Base-by-base conservation (phyloP, 2,888 invertebrate genomes). In the Cotesia congregata region DNA sequence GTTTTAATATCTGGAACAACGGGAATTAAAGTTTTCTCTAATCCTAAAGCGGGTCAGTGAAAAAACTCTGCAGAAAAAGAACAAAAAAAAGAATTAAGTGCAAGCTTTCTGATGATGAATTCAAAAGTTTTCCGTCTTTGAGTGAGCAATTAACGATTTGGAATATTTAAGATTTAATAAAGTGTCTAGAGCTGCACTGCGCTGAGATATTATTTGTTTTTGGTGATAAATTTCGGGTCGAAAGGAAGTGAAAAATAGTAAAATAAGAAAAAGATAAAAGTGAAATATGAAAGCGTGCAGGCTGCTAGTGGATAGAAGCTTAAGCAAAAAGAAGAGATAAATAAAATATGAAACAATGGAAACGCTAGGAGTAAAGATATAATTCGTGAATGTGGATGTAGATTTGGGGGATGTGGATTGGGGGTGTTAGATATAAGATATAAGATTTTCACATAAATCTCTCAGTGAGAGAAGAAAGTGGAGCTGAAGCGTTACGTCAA, bases 361-460 rank as follows among this genome's bases (percentile, higher is more conserved):
- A 74, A 39, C 67, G 30, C 65, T 50, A 50, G 2, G 50, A 50
- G 50, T 50, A 41, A 50, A 12, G 7, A 50, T 50, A 50, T 50
- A 50, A 62, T 72, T 70, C 50, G 39, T 39, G 30, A 59, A 30
- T 15, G 70, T 9, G 20, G 40, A 12, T 72, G 40, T 72, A 20
- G 7, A 20, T 20, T 64, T 4, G n/a, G 1, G 6, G 62, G 7
- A 15, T 62, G 20, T 70, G 20, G 41, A 62, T 40, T 41, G 64
- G 41, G 64, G 39, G n/a, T 59, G 39, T 15, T 72, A 20, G 41
- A 20, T 6, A 20, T 17, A 41, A 6, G 39, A 60, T 17, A 61
- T n/a, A 71, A 62, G 71, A 62, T 71, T 71, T 62, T 38, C 64
- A 72, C n/a, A 40, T 64, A 72, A 72, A 72, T 72, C 72, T 64